Percentiles rank a stretch among this genome's conserved stretches.
These are phyloP conservation scores for Ylistrum balloti DNA, from an alignment of 1,140 invertebrate species.

Conservation along the genomic window DNA sequence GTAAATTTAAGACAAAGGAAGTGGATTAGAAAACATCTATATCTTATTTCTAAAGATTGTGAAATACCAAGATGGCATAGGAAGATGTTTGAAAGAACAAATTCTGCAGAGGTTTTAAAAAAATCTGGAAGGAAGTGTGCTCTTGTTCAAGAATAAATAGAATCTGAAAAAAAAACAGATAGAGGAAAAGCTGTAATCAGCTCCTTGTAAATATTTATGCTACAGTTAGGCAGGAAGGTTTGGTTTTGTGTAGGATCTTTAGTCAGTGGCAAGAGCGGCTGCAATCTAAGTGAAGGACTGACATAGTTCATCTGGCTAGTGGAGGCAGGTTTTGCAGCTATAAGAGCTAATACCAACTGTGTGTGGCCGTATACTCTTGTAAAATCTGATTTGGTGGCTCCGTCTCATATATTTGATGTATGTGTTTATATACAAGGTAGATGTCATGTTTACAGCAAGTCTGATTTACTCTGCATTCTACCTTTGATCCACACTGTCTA, in stretches of 20 bases:
- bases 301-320: constrained; percentile 24
- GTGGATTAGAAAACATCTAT: neutral
- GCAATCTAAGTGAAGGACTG: neutral
- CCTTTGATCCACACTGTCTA: constrained; percentile 32
- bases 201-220: constrained; percentile 21
- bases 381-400: constrained; percentile 18
- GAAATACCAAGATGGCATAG: constrained; percentile 9
- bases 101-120: neutral
- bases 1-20: neutral
- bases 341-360: constrained; percentile 16
- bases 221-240: neutral
- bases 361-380: neutral
- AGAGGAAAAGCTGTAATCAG: constrained; percentile 19
- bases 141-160: constrained; percentile 27
- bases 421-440: constrained; percentile 18
- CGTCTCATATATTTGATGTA: constrained; percentile 29
- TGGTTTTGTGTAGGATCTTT: neutral
- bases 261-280: neutral
- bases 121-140: neutral
- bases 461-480: constrained; percentile 2
- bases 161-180: constrained; percentile 18
- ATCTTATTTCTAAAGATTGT: neutral
- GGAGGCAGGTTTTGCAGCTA: neutral
- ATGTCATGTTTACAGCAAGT: constrained; percentile 24
- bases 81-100: neutral